phyloP scores from a whole-genome alignment of 2,113 vertebrate genomes.

The Callaeas wilsoni region DNA sequence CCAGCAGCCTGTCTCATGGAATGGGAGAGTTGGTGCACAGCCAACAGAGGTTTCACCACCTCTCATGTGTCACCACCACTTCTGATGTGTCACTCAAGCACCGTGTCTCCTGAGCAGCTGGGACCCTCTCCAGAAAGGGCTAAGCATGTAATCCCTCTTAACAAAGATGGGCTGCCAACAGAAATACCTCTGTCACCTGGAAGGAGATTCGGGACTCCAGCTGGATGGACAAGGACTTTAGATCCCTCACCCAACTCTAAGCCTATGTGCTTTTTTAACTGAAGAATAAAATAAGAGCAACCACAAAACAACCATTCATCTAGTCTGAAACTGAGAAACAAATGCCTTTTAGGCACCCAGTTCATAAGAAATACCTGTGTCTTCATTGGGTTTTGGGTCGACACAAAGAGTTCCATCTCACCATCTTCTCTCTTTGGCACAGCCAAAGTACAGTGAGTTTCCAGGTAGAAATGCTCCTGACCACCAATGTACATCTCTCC shows the following conservation, averaged over 20 bases:
- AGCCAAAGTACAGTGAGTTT: constrained; percentile 88
- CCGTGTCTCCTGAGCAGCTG: neutral
- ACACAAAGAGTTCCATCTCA: constrained; percentile 92
- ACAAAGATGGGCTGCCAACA: neutral
- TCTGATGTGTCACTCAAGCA: neutral
- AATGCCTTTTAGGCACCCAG: neutral
- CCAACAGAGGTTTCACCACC: neutral
- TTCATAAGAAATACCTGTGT: constrained; percentile 73
- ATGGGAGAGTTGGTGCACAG: neutral
- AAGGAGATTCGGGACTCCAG: neutral
- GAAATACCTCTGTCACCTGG: neutral
- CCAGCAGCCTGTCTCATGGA: neutral
- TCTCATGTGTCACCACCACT: no score
- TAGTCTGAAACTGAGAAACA: neutral
- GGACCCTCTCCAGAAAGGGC: neutral
- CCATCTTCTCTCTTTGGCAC: constrained; percentile 87
- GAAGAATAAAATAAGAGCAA: neutral
- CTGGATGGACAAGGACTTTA: neutral
- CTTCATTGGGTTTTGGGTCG: constrained; percentile 82
- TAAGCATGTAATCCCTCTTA: neutral
- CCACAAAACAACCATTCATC: neutral
- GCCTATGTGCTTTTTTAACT: neutral
- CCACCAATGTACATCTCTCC: constrained; percentile 90
- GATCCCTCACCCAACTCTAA: neutral
- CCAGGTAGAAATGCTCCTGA: constrained; percentile 97